A percentile compares a stretch with the other conserved stretches of the same genome.
These are phyloP conservation scores for Sporophila hypoxantha DNA, from an alignment of 2,113 vertebrate genomes.

Conservation along the genomic window DNA sequence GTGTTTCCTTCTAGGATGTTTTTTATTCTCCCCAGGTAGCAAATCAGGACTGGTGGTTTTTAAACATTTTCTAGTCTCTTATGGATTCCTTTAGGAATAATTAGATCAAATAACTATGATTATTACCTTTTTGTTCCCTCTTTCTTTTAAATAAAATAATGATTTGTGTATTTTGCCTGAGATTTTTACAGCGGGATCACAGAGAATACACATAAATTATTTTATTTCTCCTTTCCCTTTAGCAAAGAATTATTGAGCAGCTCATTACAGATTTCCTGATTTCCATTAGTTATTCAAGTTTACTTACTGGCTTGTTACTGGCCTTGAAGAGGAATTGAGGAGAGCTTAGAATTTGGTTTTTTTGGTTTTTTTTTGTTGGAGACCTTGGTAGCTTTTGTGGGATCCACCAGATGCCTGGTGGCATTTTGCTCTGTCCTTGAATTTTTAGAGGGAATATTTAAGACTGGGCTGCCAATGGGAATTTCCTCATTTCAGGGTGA, in stretches of 20 bases:
- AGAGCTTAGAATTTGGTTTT: background rate
- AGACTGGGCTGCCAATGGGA: background rate
- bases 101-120: slow-evolving; percentile 48
- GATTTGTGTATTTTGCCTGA: slow-evolving; percentile 27
- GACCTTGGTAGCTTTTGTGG: background rate
- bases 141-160: slow-evolving; percentile 31
- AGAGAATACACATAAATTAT: background rate
- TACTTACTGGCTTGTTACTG: background rate
- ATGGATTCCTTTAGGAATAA: slow-evolving; percentile 60
- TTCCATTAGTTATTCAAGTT: slow-evolving; percentile 20
- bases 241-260: background rate
- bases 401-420: background rate
- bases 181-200: slow-evolving; percentile 6
- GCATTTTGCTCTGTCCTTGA: background rate
- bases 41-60: slow-evolving; percentile 19
- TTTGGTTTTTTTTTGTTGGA: background rate
- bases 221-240: slow-evolving; percentile 3
- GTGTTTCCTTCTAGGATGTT: slow-evolving; percentile 14
- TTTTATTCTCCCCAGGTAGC: slow-evolving; percentile 57
- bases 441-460: background rate
- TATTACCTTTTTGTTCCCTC: slow-evolving; percentile 26
- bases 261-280: background rate
- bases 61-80: slow-evolving; percentile 27
- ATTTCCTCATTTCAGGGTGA: background rate
- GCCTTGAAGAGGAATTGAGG: background rate